phyloP scores from a whole-genome alignment of 2,888 invertebrate genomes.

The Tenthredo amoena region DNA sequence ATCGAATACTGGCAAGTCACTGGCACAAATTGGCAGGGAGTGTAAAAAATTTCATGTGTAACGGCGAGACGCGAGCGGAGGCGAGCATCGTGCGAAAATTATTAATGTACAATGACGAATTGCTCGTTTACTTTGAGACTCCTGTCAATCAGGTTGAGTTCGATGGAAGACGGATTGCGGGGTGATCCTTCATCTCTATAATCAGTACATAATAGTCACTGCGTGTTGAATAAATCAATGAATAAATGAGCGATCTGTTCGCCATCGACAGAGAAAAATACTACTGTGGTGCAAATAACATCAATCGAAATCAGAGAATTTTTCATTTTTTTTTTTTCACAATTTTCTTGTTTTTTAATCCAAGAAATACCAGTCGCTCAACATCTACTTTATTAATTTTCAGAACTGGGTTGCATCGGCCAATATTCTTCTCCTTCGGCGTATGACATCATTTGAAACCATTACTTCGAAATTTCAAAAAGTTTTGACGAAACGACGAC shows the following conservation, averaged over 20 bases:
- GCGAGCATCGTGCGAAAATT: conserved; percentile 60
- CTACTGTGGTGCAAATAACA: background rate
- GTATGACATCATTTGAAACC: too few species aligned
- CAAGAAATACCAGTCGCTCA: background rate
- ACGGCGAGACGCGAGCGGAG: background rate
- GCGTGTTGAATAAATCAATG: conserved; percentile 19
- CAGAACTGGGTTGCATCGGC: background rate
- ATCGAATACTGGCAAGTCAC: conserved; percentile 67
- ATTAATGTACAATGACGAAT: conserved; percentile 64
- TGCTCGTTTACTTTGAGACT: conserved; percentile 25
- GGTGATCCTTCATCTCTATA: conserved; percentile 15
- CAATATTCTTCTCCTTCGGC: background rate
- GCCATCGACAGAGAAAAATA: background rate
- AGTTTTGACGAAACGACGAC: too few species aligned
- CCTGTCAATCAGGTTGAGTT: conserved; percentile 32
- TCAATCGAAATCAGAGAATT: background rate
- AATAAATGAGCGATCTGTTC: background rate
- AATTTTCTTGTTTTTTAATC: background rate
- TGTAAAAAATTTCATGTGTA: conserved; percentile 50
- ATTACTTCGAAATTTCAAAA: too few species aligned
- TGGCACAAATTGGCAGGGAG: conserved; percentile 69
- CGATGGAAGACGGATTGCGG: conserved; percentile 31
- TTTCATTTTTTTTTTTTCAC: background rate
- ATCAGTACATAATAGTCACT: conserved; percentile 8
- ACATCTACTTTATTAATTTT: background rate